A percentile compares a stretch with the other conserved stretches of the same genome.
Evolutionary conservation across 2,888 invertebrate species (phyloP).

Genomic region (Carterocephalus palaemon): DNA sequence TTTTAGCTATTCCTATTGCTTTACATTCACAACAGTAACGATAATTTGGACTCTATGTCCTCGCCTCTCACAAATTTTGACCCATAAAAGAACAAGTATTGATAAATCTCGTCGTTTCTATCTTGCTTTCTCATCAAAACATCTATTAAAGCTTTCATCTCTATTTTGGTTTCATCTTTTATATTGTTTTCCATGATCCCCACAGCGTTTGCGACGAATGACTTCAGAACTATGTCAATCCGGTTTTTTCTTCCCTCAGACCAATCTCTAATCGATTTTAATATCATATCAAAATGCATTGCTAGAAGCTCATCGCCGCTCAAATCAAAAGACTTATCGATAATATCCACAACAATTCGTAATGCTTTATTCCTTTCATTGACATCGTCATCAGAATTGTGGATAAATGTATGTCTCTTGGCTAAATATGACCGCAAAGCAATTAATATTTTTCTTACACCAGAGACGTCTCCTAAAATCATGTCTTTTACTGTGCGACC

Average conservation of each 20-base stretch:
- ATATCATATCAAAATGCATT: constrained; percentile 35
- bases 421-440: constrained; percentile 32
- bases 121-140: constrained; percentile 35
- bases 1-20: too few species aligned
- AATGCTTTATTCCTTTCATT: constrained; percentile 37
- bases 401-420: constrained; percentile 36
- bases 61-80: constrained; percentile 36
- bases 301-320: constrained; percentile 33
- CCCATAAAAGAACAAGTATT: constrained; percentile 39
- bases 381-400: constrained; percentile 24
- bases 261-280: constrained; percentile 36
- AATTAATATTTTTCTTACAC: constrained; percentile 32
- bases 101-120: constrained; percentile 21
- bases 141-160: constrained; percentile 41
- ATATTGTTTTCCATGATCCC: constrained; percentile 35
- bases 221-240: constrained; percentile 29
- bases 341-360: constrained; percentile 43
- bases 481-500: constrained; percentile 22
- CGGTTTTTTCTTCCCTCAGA: constrained; percentile 18
- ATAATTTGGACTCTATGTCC: constrained; percentile 1
- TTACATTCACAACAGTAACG: constrained; percentile 5
- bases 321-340: constrained; percentile 41
- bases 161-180: constrained; percentile 32
- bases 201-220: constrained; percentile 35
- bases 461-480: constrained; percentile 19